Evolutionary conservation across 2,888 invertebrate genomes (phyloP).

Genomic region (Apamea monoglypha): DNA sequence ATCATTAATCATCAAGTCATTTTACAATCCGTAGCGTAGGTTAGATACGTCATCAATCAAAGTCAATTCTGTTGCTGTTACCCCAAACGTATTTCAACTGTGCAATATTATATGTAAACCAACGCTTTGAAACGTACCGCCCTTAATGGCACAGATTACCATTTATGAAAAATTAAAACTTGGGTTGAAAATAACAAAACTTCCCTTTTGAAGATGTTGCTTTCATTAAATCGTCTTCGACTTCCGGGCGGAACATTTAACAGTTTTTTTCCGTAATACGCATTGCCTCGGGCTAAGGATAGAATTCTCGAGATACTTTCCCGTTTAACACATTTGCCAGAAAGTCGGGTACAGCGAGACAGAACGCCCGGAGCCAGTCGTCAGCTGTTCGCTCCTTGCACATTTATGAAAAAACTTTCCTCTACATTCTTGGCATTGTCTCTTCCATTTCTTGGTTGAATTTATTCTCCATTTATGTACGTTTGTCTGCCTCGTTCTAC

Average conservation of each 20-base stretch:
- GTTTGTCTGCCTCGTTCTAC: conserved; percentile 43
- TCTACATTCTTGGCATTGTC: conserved; percentile 85
- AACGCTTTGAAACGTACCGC: conserved; percentile 28
- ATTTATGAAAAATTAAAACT: conserved; percentile 34
- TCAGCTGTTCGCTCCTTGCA: conserved; percentile 86
- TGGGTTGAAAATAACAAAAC: conserved; percentile 37
- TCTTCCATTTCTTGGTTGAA: conserved; percentile 71
- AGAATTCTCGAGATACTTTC: conserved; percentile 85
- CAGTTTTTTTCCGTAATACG: conserved; percentile 71
- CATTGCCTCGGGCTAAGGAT: conserved; percentile 82
- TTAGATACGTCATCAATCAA: conserved; percentile 48
- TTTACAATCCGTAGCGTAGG: conserved; percentile 30
- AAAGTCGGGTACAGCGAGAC: conserved; percentile 80
- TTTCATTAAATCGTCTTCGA: conserved; percentile 52
- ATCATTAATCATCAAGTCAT: conserved; percentile 32
- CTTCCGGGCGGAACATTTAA: conserved; percentile 68
- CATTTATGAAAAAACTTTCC: conserved; percentile 89
- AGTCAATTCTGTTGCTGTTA: conserved; percentile 39
- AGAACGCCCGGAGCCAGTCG: conserved; percentile 84
- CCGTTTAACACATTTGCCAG: conserved; percentile 87
- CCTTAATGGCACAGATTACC: conserved; percentile 34
- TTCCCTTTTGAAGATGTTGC: conserved; percentile 51
- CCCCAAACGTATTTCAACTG: conserved; percentile 30
- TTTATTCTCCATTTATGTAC: conserved; percentile 65
- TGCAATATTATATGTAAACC: conserved; percentile 38